These are phyloP conservation scores for Phoebastria nigripes DNA, from an alignment of 2,797 vertebrate species.

Conservation along the genomic window DNA sequence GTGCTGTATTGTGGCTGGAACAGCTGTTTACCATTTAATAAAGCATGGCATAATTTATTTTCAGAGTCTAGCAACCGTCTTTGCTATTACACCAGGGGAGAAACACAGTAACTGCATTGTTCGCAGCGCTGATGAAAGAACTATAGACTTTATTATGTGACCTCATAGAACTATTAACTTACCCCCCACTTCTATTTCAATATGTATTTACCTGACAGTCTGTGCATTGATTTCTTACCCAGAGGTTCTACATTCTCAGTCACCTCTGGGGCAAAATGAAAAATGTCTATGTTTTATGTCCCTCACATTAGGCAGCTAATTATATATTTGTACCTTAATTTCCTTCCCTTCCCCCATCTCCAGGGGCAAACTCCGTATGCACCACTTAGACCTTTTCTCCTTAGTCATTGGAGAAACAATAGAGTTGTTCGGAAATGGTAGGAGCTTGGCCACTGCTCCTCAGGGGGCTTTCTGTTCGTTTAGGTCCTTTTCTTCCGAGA, in stretches of 20 bases:
- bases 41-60: conserved; percentile 72
- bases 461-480: not conserved
- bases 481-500: not conserved
- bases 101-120: conserved; percentile 44
- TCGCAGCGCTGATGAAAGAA: conserved; percentile 33
- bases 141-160: conserved; percentile 54
- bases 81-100: conserved; percentile 43
- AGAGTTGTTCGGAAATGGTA: not conserved
- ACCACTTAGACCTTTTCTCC: not conserved
- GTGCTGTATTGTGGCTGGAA: conserved; percentile 81
- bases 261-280: conserved; percentile 61
- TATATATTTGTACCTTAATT: conserved; percentile 64
- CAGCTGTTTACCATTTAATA: conserved; percentile 81
- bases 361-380: not conserved
- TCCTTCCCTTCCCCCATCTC: conserved; percentile 42
- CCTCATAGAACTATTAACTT: conserved; percentile 54
- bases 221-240: conserved; percentile 27
- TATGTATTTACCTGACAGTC: conserved; percentile 58
- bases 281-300: conserved; percentile 46
- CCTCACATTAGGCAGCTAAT: conserved; percentile 49
- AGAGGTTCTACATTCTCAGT: conserved; percentile 25
- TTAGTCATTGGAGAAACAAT: not conserved
- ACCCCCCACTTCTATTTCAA: conserved; percentile 43
- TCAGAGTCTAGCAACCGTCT: conserved; percentile 49
- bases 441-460: not conserved